Evolutionary conservation across 1,140 invertebrate species (phyloP).

Genomic region (Pinna nobilis): DNA sequence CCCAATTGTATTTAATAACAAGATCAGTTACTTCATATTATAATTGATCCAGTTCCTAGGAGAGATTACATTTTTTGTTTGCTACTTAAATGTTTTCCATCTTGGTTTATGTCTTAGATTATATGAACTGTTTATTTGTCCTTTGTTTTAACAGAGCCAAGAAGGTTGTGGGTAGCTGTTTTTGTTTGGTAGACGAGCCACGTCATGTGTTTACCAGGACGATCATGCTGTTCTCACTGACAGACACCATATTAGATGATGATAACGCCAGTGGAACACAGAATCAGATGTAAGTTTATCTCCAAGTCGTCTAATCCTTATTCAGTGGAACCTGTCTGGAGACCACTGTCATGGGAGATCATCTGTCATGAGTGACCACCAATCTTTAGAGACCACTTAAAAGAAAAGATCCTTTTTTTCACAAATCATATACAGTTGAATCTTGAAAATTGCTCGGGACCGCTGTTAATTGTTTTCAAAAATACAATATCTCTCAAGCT

Average conservation of each 20-base stretch:
- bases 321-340: not conserved
- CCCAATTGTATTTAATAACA: too few species aligned
- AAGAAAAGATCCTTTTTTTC: too few species aligned
- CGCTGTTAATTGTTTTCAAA: too few species aligned
- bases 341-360: not conserved
- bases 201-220: constrained; percentile 74
- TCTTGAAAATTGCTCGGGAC: too few species aligned
- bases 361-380: too few species aligned
- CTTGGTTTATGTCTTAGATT: not conserved
- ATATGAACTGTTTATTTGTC: not conserved
- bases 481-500: too few species aligned
- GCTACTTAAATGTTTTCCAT: too few species aligned
- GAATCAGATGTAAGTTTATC: constrained; percentile 69
- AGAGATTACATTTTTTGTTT: too few species aligned
- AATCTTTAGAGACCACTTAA: too few species aligned
- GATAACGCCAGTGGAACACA: constrained; percentile 65
- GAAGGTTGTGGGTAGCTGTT: constrained; percentile 70
- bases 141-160: constrained; percentile 66
- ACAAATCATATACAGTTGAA: too few species aligned
- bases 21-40: too few species aligned
- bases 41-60: too few species aligned
- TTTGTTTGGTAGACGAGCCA: constrained; percentile 65
- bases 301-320: not conserved
- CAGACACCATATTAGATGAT: constrained; percentile 74
- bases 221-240: constrained; percentile 75